A percentile compares a stretch with the other conserved stretches of the same genome.
Evolutionary conservation across 2,113 vertebrate genomes (phyloP).

Genomic region (Chitala chitala): DNA sequence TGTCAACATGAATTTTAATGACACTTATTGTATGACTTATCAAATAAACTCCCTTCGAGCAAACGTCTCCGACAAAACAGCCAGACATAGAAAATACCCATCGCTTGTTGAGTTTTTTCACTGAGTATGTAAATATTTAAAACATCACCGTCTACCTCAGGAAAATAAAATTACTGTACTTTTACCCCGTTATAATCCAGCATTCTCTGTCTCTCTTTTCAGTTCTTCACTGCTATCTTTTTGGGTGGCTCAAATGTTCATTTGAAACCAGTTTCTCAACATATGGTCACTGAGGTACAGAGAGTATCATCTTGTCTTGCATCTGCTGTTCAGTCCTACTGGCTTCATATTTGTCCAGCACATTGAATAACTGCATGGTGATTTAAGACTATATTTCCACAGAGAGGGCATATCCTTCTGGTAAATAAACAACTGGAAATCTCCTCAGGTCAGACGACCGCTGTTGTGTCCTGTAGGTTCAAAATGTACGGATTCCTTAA

Average conservation of each 20-base stretch:
- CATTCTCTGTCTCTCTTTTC: no score
- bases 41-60: background rate
- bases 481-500: background rate
- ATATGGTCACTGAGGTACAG: no score
- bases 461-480: constrained; percentile 36
- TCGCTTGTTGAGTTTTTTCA: constrained; percentile 34
- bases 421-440: background rate
- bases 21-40: no score
- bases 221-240: no score
- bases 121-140: constrained; percentile 21
- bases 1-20: no score
- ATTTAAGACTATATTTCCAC: constrained; percentile 22
- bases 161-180: constrained; percentile 15
- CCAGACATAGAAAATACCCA: background rate
- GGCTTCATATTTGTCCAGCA: constrained; percentile 19
- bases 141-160: constrained; percentile 2
- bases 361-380: constrained; percentile 20
- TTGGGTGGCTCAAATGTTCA: no score
- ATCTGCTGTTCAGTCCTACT: constrained; percentile 9
- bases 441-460: background rate
- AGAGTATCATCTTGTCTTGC: no score
- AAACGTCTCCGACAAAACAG: background rate
- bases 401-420: background rate
- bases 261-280: no score
- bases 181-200: background rate